phyloP scores from a whole-genome alignment of 1,140 invertebrate species.

The Drosophila sturtevanti region DNA sequence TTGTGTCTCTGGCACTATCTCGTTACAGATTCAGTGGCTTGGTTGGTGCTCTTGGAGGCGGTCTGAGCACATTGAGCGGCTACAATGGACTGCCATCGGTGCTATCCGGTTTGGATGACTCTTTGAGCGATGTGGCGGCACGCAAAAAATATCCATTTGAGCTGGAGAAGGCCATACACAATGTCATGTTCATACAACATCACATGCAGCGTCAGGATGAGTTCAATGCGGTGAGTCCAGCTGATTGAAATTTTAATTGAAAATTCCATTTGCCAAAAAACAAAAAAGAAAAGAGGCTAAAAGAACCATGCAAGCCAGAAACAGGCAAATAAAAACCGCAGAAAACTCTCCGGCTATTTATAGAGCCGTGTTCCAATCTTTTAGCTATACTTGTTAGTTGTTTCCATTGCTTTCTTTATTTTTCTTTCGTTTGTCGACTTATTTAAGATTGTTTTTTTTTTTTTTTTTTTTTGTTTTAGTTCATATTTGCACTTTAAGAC shows the following conservation, averaged over 20 bases:
- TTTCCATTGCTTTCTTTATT: constrained; percentile 14
- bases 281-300: neutral
- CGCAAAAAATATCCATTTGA: constrained; percentile 95
- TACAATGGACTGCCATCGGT: constrained; percentile 92
- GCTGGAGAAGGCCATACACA: constrained; percentile 95
- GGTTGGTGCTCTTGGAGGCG: constrained; percentile 86
- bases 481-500: constrained; percentile 74
- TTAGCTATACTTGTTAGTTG: constrained; percentile 5
- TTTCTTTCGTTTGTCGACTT: constrained; percentile 49
- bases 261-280: constrained; percentile 68
- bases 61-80: constrained; percentile 84
- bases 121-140: constrained; percentile 89
- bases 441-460: constrained; percentile 63
- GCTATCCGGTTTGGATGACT: constrained; percentile 91
- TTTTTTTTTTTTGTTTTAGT: constrained; percentile 27
- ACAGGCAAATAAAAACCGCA: constrained; percentile 51
- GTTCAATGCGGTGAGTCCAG: constrained; percentile 91
- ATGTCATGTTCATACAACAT: constrained; percentile 97
- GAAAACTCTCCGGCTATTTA: constrained; percentile 44
- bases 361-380: constrained; percentile 9
- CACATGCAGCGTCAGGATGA: constrained; percentile 96
- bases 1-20: constrained; percentile 34
- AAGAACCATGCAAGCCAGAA: constrained; percentile 1
- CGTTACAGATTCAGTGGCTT: constrained; percentile 87
- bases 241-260: constrained; percentile 80